A percentile compares a stretch with the other conserved stretches of the same genome.
Conservation (phyloP, 2,888 invertebrate genomes). For the Actias luna region DNA sequence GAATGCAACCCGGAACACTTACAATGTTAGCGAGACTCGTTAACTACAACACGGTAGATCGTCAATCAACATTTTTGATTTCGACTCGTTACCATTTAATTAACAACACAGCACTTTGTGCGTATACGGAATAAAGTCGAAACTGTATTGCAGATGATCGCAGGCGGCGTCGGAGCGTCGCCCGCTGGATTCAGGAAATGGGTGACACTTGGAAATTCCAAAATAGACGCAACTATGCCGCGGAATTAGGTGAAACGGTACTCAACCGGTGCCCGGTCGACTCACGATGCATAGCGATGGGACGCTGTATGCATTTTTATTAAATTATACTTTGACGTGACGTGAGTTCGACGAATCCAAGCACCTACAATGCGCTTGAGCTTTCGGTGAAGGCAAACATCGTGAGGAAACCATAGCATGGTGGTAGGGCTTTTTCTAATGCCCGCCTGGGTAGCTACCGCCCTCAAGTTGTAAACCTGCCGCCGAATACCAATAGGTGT, state of each 20-base stretch:
- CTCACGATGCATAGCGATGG: background rate
- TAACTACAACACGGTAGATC: conserved; percentile 8
- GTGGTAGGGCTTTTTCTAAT: no score
- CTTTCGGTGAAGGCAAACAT: no score
- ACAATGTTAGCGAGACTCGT: background rate
- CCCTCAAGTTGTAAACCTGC: no score
- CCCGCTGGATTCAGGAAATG: conserved; percentile 3
- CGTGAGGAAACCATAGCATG: no score
- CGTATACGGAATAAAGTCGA: background rate
- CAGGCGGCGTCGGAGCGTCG: background rate
- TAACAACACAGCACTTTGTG: background rate
- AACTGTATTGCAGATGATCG: background rate
- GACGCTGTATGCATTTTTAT: background rate
- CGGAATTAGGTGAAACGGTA: conserved; percentile 11
- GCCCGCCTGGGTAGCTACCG: no score
- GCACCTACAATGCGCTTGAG: no score
- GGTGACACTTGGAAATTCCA: conserved; percentile 10
- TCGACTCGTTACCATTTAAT: background rate
- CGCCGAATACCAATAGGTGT: no score
- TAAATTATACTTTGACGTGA: background rate
- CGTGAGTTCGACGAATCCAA: no score
- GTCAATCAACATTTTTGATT: conserved; percentile 8
- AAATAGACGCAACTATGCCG: conserved; percentile 10
- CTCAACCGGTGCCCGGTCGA: background rate
- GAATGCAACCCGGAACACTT: conserved; percentile 7